These are phyloP conservation scores for Papilio xuthus DNA, from an alignment of 1,140 invertebrate genomes.

Conservation along the genomic window DNA sequence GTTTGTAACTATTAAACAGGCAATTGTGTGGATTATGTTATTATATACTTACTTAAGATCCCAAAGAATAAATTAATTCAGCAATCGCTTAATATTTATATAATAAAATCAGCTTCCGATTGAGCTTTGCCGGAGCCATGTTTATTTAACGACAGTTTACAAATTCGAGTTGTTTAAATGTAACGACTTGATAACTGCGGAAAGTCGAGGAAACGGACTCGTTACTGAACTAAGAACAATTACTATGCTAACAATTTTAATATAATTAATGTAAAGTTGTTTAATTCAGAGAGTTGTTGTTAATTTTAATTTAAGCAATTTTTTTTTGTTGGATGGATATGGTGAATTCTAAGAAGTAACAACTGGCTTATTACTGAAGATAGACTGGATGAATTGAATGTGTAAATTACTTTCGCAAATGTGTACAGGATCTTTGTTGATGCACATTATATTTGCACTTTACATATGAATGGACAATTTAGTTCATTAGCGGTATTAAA, in stretches of 20 bases:
- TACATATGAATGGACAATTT: too few relatives aligned
- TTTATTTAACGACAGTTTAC: slow-evolving; percentile 9
- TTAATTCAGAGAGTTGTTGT: neutral
- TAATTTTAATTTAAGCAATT: neutral
- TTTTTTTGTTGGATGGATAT: neutral
- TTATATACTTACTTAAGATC: too few relatives aligned
- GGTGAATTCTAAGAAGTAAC: too few relatives aligned
- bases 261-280: slow-evolving; percentile 13
- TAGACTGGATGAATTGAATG: too few relatives aligned
- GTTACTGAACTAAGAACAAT: slow-evolving; percentile 10
- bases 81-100: neutral
- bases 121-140: slow-evolving; percentile 4
- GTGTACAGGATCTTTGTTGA: too few relatives aligned
- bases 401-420: too few relatives aligned
- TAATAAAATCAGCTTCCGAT: neutral
- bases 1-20: too few relatives aligned
- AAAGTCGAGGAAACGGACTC: neutral
- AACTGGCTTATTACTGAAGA: too few relatives aligned
- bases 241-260: slow-evolving; percentile 4
- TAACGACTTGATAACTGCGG: slow-evolving; percentile 1
- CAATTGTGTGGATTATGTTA: too few relatives aligned
- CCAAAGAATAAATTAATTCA: too few relatives aligned
- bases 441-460: too few relatives aligned
- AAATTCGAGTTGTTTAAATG: slow-evolving; percentile 12
- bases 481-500: too few relatives aligned